Percentiles rank a stretch among this genome's conserved stretches.
These are phyloP conservation scores for Candidula unifasciata DNA, from an alignment of 2,888 invertebrate genomes.

Conservation along the genomic window DNA sequence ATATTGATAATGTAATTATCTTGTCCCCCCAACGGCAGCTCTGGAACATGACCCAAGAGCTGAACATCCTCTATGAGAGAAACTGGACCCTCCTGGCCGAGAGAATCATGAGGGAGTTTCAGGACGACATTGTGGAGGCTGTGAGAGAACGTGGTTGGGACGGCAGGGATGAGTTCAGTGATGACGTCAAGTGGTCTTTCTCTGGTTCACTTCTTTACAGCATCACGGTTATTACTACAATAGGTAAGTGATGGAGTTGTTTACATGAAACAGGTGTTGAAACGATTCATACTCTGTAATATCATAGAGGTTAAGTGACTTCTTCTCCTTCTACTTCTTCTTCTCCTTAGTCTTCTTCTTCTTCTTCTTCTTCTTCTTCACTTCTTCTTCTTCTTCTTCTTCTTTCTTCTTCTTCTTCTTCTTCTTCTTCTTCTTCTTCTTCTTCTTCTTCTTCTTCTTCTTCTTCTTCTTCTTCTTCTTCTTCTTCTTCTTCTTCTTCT, in stretches of 20 bases:
- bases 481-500: background rate
- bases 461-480: slow-evolving; percentile 8
- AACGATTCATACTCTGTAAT: background rate
- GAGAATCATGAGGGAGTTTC: slow-evolving; percentile 86
- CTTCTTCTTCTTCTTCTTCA: background rate
- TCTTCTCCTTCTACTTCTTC: background rate
- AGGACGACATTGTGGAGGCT: slow-evolving; percentile 32
- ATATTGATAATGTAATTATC: no score
- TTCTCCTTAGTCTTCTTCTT: background rate
- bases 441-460: slow-evolving; percentile 8
- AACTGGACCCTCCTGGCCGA: slow-evolving; percentile 93
- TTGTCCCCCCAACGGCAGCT: slow-evolving; percentile 79
- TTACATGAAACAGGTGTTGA: background rate
- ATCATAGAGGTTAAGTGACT: no score
- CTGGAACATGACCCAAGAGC: slow-evolving; percentile 91
- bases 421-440: no score
- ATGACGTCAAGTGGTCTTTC: slow-evolving; percentile 88
- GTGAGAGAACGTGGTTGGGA: slow-evolving; percentile 82
- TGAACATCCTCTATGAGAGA: slow-evolving; percentile 89
- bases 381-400: no score
- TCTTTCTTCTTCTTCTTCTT: background rate
- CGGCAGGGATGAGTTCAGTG: slow-evolving; percentile 80
- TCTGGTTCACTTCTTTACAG: slow-evolving; percentile 90
- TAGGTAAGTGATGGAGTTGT: slow-evolving; percentile 82
- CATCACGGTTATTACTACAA: slow-evolving; percentile 91